phyloP scores from a whole-genome alignment of 2,888 invertebrate genomes.

The Heteromurus nitidus region DNA sequence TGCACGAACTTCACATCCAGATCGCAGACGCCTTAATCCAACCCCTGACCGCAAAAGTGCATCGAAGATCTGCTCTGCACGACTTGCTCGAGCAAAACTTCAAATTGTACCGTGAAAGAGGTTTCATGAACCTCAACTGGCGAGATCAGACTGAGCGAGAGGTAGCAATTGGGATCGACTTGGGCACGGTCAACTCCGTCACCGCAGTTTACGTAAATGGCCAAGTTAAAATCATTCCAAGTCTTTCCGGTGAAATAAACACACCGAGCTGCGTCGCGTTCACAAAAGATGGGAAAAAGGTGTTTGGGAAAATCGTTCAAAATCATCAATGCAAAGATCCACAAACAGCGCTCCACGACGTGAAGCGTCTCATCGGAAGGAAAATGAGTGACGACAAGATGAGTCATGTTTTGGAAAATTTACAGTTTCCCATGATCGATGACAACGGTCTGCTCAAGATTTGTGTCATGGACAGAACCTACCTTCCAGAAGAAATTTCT shows the following conservation, averaged over 20 bases:
- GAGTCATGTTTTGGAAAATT: background rate
- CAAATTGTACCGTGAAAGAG: no score
- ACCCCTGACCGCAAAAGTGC: no score
- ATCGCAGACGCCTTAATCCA: no score
- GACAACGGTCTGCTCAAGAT: constrained; percentile 81
- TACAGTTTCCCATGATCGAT: constrained; percentile 34
- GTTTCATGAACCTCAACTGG: no score
- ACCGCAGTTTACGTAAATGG: background rate
- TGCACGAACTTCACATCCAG: no score
- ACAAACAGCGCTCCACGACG: background rate
- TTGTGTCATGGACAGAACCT: background rate
- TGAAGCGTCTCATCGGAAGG: background rate
- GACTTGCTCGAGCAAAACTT: no score
- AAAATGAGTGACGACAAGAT: background rate
- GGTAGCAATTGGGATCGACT: background rate
- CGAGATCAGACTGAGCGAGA: no score
- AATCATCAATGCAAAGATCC: background rate
- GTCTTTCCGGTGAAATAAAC: background rate
- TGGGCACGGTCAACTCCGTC: background rate
- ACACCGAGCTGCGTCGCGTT: background rate
- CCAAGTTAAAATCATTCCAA: background rate
- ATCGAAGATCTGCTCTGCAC: no score
- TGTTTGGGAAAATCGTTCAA: background rate
- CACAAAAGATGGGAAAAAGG: background rate
- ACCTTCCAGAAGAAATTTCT: background rate